A percentile compares a stretch with the other conserved stretches of the same genome.
phyloP scores from a whole-genome alignment of 2,888 invertebrate genomes.

The Schrankia costaestrigalis region DNA sequence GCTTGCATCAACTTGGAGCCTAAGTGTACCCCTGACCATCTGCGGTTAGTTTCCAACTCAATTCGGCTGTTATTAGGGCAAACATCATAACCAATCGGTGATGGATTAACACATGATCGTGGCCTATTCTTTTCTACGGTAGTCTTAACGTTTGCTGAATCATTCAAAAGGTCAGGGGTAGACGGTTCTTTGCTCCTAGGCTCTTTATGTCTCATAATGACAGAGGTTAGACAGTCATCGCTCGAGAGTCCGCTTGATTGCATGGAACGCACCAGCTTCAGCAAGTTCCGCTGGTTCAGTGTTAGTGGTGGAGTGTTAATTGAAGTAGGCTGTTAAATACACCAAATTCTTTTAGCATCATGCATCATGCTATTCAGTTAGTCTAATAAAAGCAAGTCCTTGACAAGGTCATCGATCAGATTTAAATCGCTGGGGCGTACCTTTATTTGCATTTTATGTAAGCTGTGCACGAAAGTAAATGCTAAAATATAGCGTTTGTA shows the following conservation, averaged over 20 bases:
- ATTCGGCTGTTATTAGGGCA: slow-evolving; percentile 74
- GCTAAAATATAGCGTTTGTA: slow-evolving; percentile 53
- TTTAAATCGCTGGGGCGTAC: slow-evolving; percentile 47
- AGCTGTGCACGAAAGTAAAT: slow-evolving; percentile 72
- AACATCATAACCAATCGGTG: slow-evolving; percentile 68
- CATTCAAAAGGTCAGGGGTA: slow-evolving; percentile 81
- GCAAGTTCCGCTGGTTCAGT: slow-evolving; percentile 80
- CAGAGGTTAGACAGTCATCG: slow-evolving; percentile 76
- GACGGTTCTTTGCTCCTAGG: slow-evolving; percentile 74
- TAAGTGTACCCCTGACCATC: slow-evolving; percentile 87
- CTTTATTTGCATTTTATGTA: slow-evolving; percentile 79
- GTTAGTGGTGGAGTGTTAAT: slow-evolving; percentile 78
- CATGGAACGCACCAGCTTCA: slow-evolving; percentile 80
- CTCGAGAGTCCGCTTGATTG: slow-evolving; percentile 79
- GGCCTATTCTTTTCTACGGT: slow-evolving; percentile 82
- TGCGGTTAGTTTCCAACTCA: slow-evolving; percentile 77
- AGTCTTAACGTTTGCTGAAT: slow-evolving; percentile 76
- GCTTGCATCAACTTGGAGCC: slow-evolving; percentile 87
- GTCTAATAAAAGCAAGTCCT: slow-evolving; percentile 44
- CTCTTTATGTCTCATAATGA: slow-evolving; percentile 75
- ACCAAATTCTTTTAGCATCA: slow-evolving; percentile 70
- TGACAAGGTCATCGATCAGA: slow-evolving; percentile 43
- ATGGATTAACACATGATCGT: slow-evolving; percentile 85
- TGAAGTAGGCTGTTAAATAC: slow-evolving; percentile 79
- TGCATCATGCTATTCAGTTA: slow-evolving; percentile 70